Base-by-base conservation (phyloP, 2,888 invertebrate genomes). In the Noctua janthina region DNA sequence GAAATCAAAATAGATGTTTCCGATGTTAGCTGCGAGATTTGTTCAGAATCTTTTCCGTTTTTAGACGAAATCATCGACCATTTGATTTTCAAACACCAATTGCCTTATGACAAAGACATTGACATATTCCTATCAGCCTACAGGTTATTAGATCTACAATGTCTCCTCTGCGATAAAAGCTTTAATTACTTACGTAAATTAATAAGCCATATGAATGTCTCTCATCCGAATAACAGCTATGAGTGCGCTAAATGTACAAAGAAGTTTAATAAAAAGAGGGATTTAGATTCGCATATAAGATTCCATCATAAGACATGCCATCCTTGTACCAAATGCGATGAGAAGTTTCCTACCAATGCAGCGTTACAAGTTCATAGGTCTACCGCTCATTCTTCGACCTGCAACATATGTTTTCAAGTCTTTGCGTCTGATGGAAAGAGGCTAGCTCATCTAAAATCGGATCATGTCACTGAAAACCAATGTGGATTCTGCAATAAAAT, bases 1-100 rank as follows among this genome's bases (percentile, higher is more conserved):
- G 96, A 95, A 91, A 93, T 95, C 13, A 96, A 96, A 93, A 91
- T 96, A 4, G 96, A 96, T 74, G 93, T 96, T 6, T 96, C 96
- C 0, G 91, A 94, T 39, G 90, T 95, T 0, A 89, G 83, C 17
- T 96, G 96, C 82, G 91, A 93, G 83, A 73, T 95, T 62, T 96
- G 96, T 82, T 87, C 89, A 2, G 80, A 90, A 72, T 66, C 78
- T 0, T 91, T 91, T 59, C 20, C n/a, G 0, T 75, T 76, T 51
- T 73, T 91, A 2, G 80, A 90, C 8, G 87, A 89, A 64, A 87
- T 92, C 51, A 79, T 90, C 0, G 82, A 87, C 6, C 92, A 96
- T 92, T 92, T 96, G 77, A 91, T 89, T 6, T 68, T 68, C 1
- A 92, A 94, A 84, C 96, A 96, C 69, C 87, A 92, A 35, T 80